phyloP scores from a whole-genome alignment of 1,140 invertebrate genomes.

The Whitmania pigra region DNA sequence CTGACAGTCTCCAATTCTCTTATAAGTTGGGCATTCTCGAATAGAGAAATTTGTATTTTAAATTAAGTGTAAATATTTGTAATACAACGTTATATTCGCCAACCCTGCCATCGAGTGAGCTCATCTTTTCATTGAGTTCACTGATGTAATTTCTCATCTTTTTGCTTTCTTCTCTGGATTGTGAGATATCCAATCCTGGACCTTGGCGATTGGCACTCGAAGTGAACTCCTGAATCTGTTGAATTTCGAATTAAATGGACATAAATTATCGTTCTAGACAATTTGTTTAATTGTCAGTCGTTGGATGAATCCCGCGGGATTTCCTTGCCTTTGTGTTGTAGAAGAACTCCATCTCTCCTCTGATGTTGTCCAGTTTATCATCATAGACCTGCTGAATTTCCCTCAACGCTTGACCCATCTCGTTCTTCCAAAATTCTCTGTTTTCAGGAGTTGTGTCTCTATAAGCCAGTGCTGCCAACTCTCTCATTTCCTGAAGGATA shows the following conservation, averaged over 20 bases:
- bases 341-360: slow-evolving; percentile 28
- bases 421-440: slow-evolving; percentile 12
- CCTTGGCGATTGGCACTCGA: slow-evolving; percentile 36
- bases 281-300: background rate
- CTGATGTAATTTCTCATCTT: slow-evolving; percentile 34
- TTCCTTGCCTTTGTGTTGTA: slow-evolving; percentile 18
- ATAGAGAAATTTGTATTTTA: background rate
- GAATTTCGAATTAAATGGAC: background rate
- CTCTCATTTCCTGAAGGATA: slow-evolving; percentile 22
- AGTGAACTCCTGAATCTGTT: slow-evolving; percentile 37
- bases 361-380: slow-evolving; percentile 28
- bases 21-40: slow-evolving; percentile 23
- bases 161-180: slow-evolving; percentile 37
- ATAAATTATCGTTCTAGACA: background rate
- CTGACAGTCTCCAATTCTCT: slow-evolving; percentile 20
- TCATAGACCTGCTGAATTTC: slow-evolving; percentile 17
- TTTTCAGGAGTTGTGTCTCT: slow-evolving; percentile 8
- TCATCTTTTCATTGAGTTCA: slow-evolving; percentile 35
- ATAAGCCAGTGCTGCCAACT: slow-evolving; percentile 22
- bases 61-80: background rate
- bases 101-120: slow-evolving; percentile 38
- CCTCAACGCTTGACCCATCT: slow-evolving; percentile 1
- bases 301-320: background rate
- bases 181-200: slow-evolving; percentile 39
- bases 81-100: slow-evolving; percentile 15